Conservation (phyloP, 1,140 invertebrate genomes). For the Hypsibius dujardini region DNA sequence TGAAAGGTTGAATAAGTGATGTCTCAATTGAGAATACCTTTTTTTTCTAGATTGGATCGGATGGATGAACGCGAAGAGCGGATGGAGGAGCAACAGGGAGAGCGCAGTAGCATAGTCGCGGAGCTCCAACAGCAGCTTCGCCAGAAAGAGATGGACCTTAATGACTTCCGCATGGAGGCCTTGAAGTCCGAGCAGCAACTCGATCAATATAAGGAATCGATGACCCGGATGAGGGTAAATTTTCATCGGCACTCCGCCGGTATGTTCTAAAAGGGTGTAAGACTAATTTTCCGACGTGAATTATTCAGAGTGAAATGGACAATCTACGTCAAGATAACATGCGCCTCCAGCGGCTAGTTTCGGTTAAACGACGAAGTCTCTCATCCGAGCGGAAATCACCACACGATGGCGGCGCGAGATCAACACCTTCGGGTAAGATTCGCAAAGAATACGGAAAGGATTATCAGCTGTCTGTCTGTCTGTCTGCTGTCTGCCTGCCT, state of each 20-base stretch:
- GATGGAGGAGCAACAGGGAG: no score
- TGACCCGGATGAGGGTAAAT: constrained; percentile 77
- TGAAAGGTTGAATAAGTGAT: no score
- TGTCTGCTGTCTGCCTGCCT: no score
- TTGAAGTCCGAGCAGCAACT: constrained; percentile 86
- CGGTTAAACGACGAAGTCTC: constrained; percentile 39
- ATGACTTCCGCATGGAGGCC: constrained; percentile 84
- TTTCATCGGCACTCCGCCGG: constrained; percentile 18
- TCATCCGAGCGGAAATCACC: constrained; percentile 23
- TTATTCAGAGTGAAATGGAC: constrained; percentile 72
- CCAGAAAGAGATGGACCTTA: constrained; percentile 86
- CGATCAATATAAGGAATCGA: constrained; percentile 82
- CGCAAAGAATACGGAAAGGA: no score
- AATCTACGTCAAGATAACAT: constrained; percentile 92
- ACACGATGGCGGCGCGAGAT: constrained; percentile 22
- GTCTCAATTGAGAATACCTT: neutral
- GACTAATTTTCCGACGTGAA: constrained; percentile 25
- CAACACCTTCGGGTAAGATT: constrained; percentile 21
- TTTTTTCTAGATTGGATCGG: neutral
- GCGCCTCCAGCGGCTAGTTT: constrained; percentile 65
- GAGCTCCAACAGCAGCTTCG: constrained; percentile 76
- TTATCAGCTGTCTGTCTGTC: no score
- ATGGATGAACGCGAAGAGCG: constrained; percentile 9
- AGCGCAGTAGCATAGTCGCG: no score
- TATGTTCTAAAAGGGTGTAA: no score